Percentiles rank a stretch among this genome's conserved stretches.
These are phyloP conservation scores for Sphenodon punctatus DNA, from an alignment of 2,797 vertebrate species.

Conservation along the genomic window DNA sequence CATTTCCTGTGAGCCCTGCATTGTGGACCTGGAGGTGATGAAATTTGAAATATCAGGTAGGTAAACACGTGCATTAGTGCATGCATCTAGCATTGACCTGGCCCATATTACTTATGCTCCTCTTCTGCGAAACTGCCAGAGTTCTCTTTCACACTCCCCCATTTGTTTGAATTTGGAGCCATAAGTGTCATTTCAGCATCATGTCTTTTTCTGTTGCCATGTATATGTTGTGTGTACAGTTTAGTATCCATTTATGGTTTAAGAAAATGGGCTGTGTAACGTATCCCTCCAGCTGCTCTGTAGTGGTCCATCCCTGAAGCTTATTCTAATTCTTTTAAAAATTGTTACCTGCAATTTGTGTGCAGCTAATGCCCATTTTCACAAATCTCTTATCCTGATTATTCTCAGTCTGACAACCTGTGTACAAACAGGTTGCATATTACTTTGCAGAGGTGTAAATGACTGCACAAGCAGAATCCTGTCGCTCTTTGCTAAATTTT, in stretches of 20 bases:
- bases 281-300: not conserved
- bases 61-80: constrained; percentile 65
- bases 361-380: not conserved
- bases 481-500: not conserved
- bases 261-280: not conserved
- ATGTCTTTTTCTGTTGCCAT: not conserved
- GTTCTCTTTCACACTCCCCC: not conserved
- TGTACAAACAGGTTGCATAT: too few species aligned
- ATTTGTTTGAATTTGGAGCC: not conserved
- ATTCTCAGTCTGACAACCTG: too few species aligned
- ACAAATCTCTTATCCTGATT: too few species aligned
- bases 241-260: too few species aligned
- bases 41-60: constrained; percentile 68
- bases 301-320: not conserved
- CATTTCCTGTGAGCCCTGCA: constrained; percentile 34
- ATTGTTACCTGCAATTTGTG: not conserved
- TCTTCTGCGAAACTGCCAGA: not conserved
- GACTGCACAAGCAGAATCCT: not conserved
- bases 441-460: not conserved
- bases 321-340: not conserved
- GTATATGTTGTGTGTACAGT: not conserved
- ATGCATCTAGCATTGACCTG: constrained; percentile 65
- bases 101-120: constrained; percentile 32
- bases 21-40: constrained; percentile 55
- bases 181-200: not conserved